Percentiles rank a stretch among this genome's conserved stretches.
phyloP scores from a whole-genome alignment of 2,888 invertebrate species.

The Timandra comae region DNA sequence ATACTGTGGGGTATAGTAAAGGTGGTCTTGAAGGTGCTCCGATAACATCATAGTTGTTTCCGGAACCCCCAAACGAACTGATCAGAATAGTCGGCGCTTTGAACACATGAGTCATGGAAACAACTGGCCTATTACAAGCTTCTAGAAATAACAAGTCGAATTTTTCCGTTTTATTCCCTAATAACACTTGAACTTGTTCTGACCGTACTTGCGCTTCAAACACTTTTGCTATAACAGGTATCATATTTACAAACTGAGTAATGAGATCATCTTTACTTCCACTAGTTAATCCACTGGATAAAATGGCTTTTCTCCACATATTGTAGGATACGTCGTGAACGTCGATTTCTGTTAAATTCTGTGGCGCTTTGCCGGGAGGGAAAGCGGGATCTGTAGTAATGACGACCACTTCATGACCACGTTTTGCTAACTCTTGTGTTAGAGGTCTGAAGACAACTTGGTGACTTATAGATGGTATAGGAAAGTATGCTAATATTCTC shows the following conservation, averaged over 20 bases:
- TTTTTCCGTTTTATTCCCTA: slow-evolving; percentile 13
- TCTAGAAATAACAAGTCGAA: slow-evolving; percentile 27
- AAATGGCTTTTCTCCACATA: slow-evolving; percentile 13
- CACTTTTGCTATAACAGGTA: slow-evolving; percentile 5
- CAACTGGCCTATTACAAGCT: slow-evolving; percentile 14
- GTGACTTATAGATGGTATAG: slow-evolving; percentile 54
- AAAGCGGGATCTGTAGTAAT: slow-evolving; percentile 48
- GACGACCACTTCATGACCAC: slow-evolving; percentile 54
- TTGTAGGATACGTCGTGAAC: slow-evolving; percentile 34
- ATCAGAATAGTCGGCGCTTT: slow-evolving; percentile 29
- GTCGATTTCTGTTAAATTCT: slow-evolving; percentile 52
- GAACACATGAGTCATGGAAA: slow-evolving; percentile 22
- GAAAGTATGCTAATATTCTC: slow-evolving; percentile 44
- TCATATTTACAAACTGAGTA: slow-evolving; percentile 6
- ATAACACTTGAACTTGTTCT: slow-evolving; percentile 20
- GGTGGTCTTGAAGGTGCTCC: slow-evolving; percentile 31
- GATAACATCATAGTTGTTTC: slow-evolving; percentile 18
- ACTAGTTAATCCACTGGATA: slow-evolving; percentile 7
- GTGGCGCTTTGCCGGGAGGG: slow-evolving; percentile 22
- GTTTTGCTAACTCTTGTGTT: slow-evolving; percentile 40
- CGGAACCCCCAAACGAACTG: slow-evolving; percentile 28
- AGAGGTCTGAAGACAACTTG: slow-evolving; percentile 48
- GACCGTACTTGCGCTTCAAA: slow-evolving; percentile 20
- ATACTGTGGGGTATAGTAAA: slow-evolving; percentile 26
- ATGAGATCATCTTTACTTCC: slow-evolving; percentile 15